Evolutionary conservation across 2,888 invertebrate genomes (phyloP).

Genomic region (Neria commutata): DNA sequence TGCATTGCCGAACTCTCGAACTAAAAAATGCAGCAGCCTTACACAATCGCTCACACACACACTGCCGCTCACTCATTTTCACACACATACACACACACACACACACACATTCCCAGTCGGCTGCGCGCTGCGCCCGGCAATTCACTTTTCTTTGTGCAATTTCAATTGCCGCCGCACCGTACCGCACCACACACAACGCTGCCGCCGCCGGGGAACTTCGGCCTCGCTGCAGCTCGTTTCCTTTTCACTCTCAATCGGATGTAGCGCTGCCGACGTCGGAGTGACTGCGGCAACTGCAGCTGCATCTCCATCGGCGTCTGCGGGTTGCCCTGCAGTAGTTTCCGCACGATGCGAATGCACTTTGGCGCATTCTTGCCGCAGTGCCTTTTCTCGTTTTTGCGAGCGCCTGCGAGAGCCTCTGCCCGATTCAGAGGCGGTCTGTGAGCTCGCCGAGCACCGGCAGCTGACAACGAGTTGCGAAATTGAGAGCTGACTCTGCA

Average conservation of each 20-base stretch:
- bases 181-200: too few species aligned
- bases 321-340: constrained; percentile 44
- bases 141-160: constrained; percentile 53
- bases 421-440: constrained; percentile 16
- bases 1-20: too few species aligned
- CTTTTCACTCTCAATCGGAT: constrained; percentile 29
- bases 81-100: constrained; percentile 3
- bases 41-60: constrained; percentile 40
- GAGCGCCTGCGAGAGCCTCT: constrained; percentile 20
- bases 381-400: not conserved
- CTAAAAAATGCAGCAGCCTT: constrained; percentile 43
- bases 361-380: not conserved
- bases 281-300: constrained; percentile 12
- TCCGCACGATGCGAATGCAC: not conserved
- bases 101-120: constrained; percentile 28
- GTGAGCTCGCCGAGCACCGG: constrained; percentile 19
- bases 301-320: constrained; percentile 21
- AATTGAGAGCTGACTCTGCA: not conserved
- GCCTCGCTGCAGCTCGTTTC: constrained; percentile 5
- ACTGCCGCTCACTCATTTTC: not conserved
- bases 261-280: not conserved
- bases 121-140: constrained; percentile 25
- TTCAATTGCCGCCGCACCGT: too few species aligned
- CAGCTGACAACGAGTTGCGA: not conserved
- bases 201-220: not conserved